phyloP scores from a whole-genome alignment of 2,797 vertebrate genomes.

The Sparus aurata region DNA sequence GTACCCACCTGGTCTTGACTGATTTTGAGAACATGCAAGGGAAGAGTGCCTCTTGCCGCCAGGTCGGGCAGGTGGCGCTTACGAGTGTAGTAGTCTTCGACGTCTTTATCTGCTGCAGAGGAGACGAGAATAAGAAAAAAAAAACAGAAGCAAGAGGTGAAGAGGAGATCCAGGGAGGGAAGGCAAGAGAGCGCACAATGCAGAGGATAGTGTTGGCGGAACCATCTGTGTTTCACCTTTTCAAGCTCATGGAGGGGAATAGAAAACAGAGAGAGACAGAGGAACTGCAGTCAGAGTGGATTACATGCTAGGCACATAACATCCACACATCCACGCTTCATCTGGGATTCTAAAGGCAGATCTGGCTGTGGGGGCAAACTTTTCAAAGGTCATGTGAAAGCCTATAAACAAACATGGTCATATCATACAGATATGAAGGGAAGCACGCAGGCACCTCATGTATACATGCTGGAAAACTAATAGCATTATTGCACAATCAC shows the following conservation, averaged over 20 bases:
- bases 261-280: slow-evolving; percentile 57
- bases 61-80: slow-evolving; percentile 96
- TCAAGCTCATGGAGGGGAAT: slow-evolving; percentile 63
- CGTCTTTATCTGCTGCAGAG: slow-evolving; percentile 94
- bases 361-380: slow-evolving; percentile 69
- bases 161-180: slow-evolving; percentile 31
- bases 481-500: slow-evolving; percentile 31
- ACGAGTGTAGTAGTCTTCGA: slow-evolving; percentile 96
- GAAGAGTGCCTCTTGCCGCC: slow-evolving; percentile 95
- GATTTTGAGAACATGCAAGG: slow-evolving; percentile 96
- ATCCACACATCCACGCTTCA: slow-evolving; percentile 66
- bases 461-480: slow-evolving; percentile 62
- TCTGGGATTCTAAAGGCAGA: slow-evolving; percentile 72
- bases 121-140: slow-evolving; percentile 30
- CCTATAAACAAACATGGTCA: slow-evolving; percentile 56
- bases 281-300: slow-evolving; percentile 49
- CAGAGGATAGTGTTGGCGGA: slow-evolving; percentile 47
- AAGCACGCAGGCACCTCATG: slow-evolving; percentile 62
- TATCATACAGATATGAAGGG: slow-evolving; percentile 43
- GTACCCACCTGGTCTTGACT: slow-evolving; percentile 88
- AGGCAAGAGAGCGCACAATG: slow-evolving; percentile 53
- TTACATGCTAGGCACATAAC: slow-evolving; percentile 78
- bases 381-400: slow-evolving; percentile 75
- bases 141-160: slow-evolving; percentile 42
- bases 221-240: slow-evolving; percentile 67